Conservation (phyloP, 2,797 vertebrate genomes). For the Tangara arthus region DNA sequence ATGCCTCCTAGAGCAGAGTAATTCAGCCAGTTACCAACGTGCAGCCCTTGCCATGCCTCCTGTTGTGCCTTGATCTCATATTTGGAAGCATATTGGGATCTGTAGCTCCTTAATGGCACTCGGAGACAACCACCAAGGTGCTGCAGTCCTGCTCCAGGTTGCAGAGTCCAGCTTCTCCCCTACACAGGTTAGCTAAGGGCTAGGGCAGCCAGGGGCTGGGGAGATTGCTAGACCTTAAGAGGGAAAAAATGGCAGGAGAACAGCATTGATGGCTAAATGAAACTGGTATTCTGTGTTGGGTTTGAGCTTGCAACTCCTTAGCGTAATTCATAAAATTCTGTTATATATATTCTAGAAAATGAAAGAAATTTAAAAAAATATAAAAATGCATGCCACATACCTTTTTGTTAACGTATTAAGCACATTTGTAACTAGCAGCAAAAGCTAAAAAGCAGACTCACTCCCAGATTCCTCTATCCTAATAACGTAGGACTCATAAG, state of each 20-base stretch:
- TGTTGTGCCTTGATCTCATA: not conserved
- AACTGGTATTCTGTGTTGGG: not conserved
- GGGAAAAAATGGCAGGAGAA: rapidly evolving
- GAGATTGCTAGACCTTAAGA: not conserved
- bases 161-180: not conserved
- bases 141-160: not conserved
- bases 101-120: not conserved
- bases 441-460: not conserved
- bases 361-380: not conserved
- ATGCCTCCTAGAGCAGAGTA: not conserved
- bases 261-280: not conserved
- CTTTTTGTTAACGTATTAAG: not conserved
- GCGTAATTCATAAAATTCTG: not conserved
- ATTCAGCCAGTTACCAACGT: rapidly evolving
- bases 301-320: not conserved
- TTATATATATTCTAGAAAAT: not conserved
- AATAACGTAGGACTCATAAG: not conserved
- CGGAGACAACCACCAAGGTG: not conserved
- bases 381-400: not conserved
- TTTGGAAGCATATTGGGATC: not conserved
- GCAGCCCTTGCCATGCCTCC: not conserved
- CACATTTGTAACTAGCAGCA: not conserved
- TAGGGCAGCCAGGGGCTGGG: not conserved
- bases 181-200: not conserved
- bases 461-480: not conserved